A percentile compares a stretch with the other conserved stretches of the same genome.
These are phyloP conservation scores for Stictocephala bisonia DNA, from an alignment of 2,888 invertebrate genomes.

Conservation along the genomic window DNA sequence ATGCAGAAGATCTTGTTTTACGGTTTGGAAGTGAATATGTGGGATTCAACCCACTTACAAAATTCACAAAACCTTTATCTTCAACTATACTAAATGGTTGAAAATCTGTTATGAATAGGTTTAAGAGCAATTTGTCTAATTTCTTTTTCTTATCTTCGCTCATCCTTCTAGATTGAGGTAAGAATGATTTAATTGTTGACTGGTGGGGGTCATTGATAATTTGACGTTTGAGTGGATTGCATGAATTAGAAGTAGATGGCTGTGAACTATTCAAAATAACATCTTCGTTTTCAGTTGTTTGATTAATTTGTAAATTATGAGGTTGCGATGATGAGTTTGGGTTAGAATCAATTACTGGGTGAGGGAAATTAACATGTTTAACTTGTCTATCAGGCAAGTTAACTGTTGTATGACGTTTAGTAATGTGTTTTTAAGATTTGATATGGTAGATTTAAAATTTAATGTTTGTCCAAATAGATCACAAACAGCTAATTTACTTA, in stretches of 20 bases:
- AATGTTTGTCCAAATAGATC: slow-evolving; percentile 8
- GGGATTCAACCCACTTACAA: slow-evolving; percentile 51
- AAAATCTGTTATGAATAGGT: slow-evolving; percentile 52
- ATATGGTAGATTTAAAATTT: background rate
- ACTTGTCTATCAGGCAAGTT: background rate
- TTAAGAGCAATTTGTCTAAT: no score
- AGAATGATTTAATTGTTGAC: background rate
- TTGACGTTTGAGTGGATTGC: no score
- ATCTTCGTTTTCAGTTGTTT: no score
- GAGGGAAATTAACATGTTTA: background rate
- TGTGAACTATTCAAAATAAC: no score
- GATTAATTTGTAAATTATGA: no score
- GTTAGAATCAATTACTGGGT: no score
- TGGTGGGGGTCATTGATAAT: no score
- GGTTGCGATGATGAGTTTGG: background rate
- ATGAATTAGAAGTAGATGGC: no score
- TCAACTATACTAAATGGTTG: slow-evolving; percentile 56
- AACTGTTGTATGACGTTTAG: slow-evolving; percentile 27
- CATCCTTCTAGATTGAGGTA: background rate
- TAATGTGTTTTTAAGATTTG: slow-evolving; percentile 28
- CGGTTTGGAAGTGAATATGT: slow-evolving; percentile 52
- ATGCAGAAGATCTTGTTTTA: slow-evolving; percentile 53
- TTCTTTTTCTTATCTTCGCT: no score
- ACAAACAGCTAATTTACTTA: slow-evolving; percentile 9
- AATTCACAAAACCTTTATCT: slow-evolving; percentile 54